Evolutionary conservation across 64 coral and sea anemone species (phyloP).

Genomic region (Stylophora pistillata): DNA sequence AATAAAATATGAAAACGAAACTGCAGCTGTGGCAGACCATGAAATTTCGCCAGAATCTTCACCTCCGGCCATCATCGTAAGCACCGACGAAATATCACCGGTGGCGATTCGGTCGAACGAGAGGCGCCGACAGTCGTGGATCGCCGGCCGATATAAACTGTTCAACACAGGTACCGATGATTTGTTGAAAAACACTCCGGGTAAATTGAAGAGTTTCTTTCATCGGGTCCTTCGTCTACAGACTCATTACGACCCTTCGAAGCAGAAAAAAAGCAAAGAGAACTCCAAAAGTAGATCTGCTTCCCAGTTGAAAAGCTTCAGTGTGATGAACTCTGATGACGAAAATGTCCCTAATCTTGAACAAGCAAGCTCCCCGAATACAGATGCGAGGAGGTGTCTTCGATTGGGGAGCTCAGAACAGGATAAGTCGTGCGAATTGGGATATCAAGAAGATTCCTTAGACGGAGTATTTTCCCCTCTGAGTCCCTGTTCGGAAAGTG

Average conservation of each 20-base stretch:
- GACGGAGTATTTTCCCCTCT: background rate
- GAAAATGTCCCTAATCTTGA: background rate
- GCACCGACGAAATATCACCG: conserved; percentile 13
- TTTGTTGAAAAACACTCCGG: conserved; percentile 78
- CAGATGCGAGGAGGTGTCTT: background rate
- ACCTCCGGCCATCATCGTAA: conserved; percentile 42
- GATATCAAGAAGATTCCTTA: background rate
- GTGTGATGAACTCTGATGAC: conserved; percentile 1
- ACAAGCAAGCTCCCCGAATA: background rate
- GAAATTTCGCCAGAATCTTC: background rate
- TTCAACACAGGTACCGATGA: conserved; percentile 86
- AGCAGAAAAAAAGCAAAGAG: conserved; percentile 54
- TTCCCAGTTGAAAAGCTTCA: conserved; percentile 37
- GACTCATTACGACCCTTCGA: conserved; percentile 41
- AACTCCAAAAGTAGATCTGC: conserved; percentile 22
- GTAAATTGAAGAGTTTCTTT: conserved; percentile 86
- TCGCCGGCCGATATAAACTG: conserved; percentile 75
- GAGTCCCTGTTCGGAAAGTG: background rate
- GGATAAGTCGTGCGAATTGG: background rate
- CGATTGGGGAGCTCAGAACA: conserved; percentile 5
- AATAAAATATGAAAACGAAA: background rate
- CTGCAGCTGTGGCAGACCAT: background rate
- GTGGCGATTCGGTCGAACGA: conserved; percentile 20
- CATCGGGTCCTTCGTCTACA: conserved; percentile 49
- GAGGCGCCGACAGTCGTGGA: conserved; percentile 59